These are phyloP conservation scores for Myopa testacea DNA, from an alignment of 2,888 invertebrate genomes.

Conservation along the genomic window DNA sequence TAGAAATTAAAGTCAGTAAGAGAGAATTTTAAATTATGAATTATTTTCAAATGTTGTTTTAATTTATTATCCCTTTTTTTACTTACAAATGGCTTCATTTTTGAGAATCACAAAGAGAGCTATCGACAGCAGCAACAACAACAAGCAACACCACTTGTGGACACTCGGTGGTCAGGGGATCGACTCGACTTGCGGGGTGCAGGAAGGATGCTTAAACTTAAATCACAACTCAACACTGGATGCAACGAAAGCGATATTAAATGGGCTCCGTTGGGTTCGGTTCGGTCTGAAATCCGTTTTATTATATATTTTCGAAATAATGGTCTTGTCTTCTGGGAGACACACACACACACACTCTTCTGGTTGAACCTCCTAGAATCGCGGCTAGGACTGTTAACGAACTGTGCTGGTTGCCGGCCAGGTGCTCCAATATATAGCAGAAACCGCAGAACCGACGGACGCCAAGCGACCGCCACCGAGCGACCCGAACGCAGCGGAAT, in stretches of 20 bases:
- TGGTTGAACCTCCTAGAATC: slow-evolving; percentile 69
- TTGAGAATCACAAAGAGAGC: slow-evolving; percentile 55
- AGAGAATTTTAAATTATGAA: no score
- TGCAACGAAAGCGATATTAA: slow-evolving; percentile 32
- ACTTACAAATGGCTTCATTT: slow-evolving; percentile 68
- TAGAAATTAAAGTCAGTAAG: no score
- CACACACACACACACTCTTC: slow-evolving; percentile 52
- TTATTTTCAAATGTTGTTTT: no score
- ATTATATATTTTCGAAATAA: background rate
- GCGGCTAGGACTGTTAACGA: slow-evolving; percentile 70
- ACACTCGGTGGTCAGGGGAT: background rate
- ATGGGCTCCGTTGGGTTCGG: slow-evolving; percentile 34
- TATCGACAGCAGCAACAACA: slow-evolving; percentile 4
- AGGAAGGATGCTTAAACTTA: slow-evolving; percentile 15
- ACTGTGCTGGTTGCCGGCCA: slow-evolving; percentile 67
- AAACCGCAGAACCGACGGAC: slow-evolving; percentile 49
- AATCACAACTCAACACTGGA: slow-evolving; percentile 26
- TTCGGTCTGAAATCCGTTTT: background rate
- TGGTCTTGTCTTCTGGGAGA: background rate
- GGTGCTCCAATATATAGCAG: slow-evolving; percentile 67
- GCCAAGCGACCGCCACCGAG: slow-evolving; percentile 33
- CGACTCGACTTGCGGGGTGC: background rate
- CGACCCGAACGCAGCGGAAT: slow-evolving; percentile 37
- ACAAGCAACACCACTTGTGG: background rate
- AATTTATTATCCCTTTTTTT: slow-evolving; percentile 35